These are phyloP conservation scores for Iphiclides podalirius DNA, from an alignment of 2,888 invertebrate genomes.

Conservation along the genomic window DNA sequence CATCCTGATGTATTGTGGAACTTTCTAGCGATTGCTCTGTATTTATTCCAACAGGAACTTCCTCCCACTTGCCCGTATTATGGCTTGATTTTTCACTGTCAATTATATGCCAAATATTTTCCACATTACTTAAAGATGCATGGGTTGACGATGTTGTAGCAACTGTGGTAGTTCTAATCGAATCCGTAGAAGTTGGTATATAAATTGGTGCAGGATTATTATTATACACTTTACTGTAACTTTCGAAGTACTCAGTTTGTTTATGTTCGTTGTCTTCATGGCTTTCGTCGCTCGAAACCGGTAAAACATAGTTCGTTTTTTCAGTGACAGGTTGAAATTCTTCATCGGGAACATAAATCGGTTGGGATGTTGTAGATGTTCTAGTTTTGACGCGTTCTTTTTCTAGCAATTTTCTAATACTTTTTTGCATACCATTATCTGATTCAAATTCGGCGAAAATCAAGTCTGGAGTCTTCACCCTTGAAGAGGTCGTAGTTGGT, in stretches of 20 bases:
- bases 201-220: slow-evolving; percentile 47
- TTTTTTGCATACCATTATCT: slow-evolving; percentile 52
- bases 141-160: slow-evolving; percentile 43
- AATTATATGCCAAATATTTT: slow-evolving; percentile 73
- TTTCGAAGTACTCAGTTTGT: slow-evolving; percentile 49
- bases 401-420: slow-evolving; percentile 63
- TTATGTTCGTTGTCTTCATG: slow-evolving; percentile 30
- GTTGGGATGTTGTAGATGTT: slow-evolving; percentile 43
- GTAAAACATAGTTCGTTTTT: slow-evolving; percentile 41
- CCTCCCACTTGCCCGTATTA: slow-evolving; percentile 57
- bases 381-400: slow-evolving; percentile 49
- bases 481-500: slow-evolving; percentile 42
- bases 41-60: slow-evolving; percentile 43
- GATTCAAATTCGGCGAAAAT: slow-evolving; percentile 74
- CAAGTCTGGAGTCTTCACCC: slow-evolving; percentile 60
- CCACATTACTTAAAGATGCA: slow-evolving; percentile 44
- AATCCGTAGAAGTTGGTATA: slow-evolving; percentile 38
- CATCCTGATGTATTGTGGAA: slow-evolving; percentile 25
- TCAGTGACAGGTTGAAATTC: slow-evolving; percentile 35
- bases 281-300: slow-evolving; percentile 28
- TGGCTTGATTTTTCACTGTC: slow-evolving; percentile 62
- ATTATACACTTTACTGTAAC: slow-evolving; percentile 55
- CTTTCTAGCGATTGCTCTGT: slow-evolving; percentile 23
- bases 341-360: slow-evolving; percentile 61
- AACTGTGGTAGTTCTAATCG: slow-evolving; percentile 37